Evolutionary conservation across 1,140 invertebrate genomes (phyloP).

Genomic region (Drosophila triauraria): DNA sequence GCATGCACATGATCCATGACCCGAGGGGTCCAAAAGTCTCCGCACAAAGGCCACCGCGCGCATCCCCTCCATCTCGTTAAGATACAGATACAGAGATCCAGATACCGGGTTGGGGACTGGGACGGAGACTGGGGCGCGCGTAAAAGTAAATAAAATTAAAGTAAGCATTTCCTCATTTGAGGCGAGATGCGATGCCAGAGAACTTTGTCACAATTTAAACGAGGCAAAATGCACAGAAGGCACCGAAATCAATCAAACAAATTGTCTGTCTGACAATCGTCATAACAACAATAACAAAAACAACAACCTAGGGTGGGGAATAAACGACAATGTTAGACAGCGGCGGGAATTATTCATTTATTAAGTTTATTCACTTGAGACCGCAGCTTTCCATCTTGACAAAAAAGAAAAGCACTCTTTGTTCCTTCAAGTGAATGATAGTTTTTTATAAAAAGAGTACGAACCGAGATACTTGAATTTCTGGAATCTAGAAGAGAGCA

Average conservation of each 20-base stretch:
- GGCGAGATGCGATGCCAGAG: slow-evolving; percentile 29
- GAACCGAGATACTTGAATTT: slow-evolving; percentile 2
- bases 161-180: slow-evolving; percentile 78
- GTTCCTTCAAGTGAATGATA: slow-evolving; percentile 16
- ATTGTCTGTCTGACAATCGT: slow-evolving; percentile 25
- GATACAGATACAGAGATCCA: slow-evolving; percentile 22
- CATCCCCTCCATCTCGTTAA: slow-evolving; percentile 51
- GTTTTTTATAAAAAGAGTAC: slow-evolving; percentile 5
- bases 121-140: slow-evolving; percentile 5
- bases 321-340: slow-evolving; percentile 28
- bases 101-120: neutral
- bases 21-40: slow-evolving; percentile 30
- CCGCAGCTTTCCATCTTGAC: slow-evolving; percentile 1
- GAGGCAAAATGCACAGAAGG: slow-evolving; percentile 28
- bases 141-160: slow-evolving; percentile 68
- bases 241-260: slow-evolving; percentile 69
- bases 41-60: slow-evolving; percentile 33
- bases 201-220: slow-evolving; percentile 59
- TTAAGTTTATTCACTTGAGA: slow-evolving; percentile 24
- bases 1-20: slow-evolving; percentile 66
- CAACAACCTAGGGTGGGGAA: neutral
- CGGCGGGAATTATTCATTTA: slow-evolving; percentile 19
- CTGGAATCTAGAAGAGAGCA: neutral
- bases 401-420: slow-evolving; percentile 17
- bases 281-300: slow-evolving; percentile 5